These are phyloP conservation scores for Andrena minutula DNA, from an alignment of 2,888 invertebrate genomes.

Conservation along the genomic window DNA sequence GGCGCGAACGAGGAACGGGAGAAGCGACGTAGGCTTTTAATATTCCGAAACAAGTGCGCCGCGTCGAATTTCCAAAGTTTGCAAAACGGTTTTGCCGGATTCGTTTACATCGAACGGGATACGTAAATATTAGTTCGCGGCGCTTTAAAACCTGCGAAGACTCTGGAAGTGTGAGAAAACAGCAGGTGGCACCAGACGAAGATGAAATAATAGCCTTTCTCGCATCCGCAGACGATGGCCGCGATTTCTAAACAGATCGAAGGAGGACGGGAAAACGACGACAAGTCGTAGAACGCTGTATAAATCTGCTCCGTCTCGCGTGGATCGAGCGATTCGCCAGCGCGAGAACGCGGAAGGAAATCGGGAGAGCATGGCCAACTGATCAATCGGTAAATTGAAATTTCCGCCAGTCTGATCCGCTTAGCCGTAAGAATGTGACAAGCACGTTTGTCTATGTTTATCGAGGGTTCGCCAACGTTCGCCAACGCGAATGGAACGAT, in stretches of 20 bases:
- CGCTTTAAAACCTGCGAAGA: constrained; percentile 6
- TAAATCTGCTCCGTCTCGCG: too few relatives aligned
- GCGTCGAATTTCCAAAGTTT: background rate
- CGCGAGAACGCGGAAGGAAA: too few relatives aligned
- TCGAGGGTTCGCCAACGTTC: too few relatives aligned
- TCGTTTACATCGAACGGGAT: constrained; percentile 22
- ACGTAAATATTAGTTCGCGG: constrained; percentile 31
- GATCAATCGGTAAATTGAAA: too few relatives aligned
- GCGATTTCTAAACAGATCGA: background rate
- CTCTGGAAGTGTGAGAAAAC: constrained; percentile 33
- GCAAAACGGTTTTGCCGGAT: background rate
- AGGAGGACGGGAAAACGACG: background rate
- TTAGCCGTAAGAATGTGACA: too few relatives aligned
- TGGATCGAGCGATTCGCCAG: too few relatives aligned
- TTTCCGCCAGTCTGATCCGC: too few relatives aligned
- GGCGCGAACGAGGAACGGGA: background rate
- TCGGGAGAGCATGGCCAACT: too few relatives aligned
- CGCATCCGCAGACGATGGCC: background rate
- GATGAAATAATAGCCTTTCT: constrained; percentile 28
- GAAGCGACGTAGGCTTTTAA: too few relatives aligned
- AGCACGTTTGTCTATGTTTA: too few relatives aligned
- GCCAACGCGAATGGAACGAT: too few relatives aligned
- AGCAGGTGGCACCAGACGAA: constrained; percentile 36
- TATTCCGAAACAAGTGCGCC: background rate
- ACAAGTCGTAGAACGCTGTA: background rate